These are phyloP conservation scores for Synergus gifuensis DNA, from an alignment of 2,888 invertebrate species.

Conservation along the genomic window DNA sequence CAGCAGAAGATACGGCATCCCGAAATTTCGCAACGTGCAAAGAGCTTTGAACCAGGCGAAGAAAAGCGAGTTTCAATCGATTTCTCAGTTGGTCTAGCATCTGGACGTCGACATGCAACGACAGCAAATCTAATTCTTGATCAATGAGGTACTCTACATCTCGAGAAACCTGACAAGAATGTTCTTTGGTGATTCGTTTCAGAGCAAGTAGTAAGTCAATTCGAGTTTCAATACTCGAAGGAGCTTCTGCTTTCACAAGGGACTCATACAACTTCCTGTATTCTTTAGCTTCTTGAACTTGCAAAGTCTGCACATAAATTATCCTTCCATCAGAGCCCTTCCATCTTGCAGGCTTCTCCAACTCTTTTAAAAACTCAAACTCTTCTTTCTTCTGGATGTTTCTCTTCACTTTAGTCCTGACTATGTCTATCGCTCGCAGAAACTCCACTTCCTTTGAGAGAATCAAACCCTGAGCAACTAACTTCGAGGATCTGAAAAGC, in stretches of 20 bases:
- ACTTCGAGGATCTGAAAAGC: conserved; percentile 49
- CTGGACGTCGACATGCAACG: conserved; percentile 81
- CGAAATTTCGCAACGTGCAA: background rate
- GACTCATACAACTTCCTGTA: conserved; percentile 50
- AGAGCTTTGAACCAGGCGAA: conserved; percentile 45
- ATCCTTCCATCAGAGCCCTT: conserved; percentile 29
- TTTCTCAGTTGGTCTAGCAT: conserved; percentile 84
- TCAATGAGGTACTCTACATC: conserved; percentile 84
- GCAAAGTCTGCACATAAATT: conserved; percentile 43
- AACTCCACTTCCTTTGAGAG: conserved; percentile 87
- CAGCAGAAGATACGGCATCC: background rate
- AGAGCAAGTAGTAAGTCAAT: conserved; percentile 75
- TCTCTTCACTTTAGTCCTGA: conserved; percentile 82
- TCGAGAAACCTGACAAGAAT: conserved; percentile 80
- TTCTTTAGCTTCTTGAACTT: conserved; percentile 35
- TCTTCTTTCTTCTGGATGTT: conserved; percentile 82
- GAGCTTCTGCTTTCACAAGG: conserved; percentile 42
- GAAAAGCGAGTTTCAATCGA: conserved; percentile 59
- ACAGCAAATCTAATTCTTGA: conserved; percentile 85
- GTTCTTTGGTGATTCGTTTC: conserved; percentile 83
- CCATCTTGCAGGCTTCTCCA: conserved; percentile 81
- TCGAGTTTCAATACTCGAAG: conserved; percentile 44
- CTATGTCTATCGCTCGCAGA: conserved; percentile 84
- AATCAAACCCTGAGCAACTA: conserved; percentile 84
- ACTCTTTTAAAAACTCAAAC: conserved; percentile 82